These are phyloP conservation scores for Triops longicaudatus DNA, from an alignment of 1,140 invertebrate species.

Conservation along the genomic window DNA sequence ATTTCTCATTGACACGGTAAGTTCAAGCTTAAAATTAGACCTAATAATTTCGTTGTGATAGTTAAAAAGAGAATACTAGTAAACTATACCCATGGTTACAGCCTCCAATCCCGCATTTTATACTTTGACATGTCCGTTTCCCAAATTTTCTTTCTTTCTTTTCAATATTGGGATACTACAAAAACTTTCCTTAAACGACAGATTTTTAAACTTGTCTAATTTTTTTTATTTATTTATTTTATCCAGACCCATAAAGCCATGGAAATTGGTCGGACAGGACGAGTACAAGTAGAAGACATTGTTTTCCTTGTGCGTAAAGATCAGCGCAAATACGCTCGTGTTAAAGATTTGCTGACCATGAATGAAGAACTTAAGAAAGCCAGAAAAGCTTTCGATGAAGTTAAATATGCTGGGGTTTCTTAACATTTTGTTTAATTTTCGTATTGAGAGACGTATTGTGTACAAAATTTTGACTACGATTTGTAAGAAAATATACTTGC, in stretches of 20 bases:
- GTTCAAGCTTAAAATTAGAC: slow-evolving; percentile 29
- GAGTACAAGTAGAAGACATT: slow-evolving; percentile 96
- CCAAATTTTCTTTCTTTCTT: too few species aligned
- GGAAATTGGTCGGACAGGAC: slow-evolving; percentile 88
- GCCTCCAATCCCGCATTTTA: too few species aligned
- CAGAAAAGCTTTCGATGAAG: slow-evolving; percentile 98
- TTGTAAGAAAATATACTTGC: too few species aligned
- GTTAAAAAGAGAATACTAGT: too few species aligned
- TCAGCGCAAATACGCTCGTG: slow-evolving; percentile 90
- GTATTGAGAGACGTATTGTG: not conserved
- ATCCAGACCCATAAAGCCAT: slow-evolving; percentile 75
- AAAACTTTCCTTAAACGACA: too few species aligned
- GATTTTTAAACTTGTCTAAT: too few species aligned
- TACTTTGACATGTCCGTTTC: too few species aligned
- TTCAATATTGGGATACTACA: too few species aligned
- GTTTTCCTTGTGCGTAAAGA: slow-evolving; percentile 98
- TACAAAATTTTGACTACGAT: not conserved
- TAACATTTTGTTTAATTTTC: slow-evolving; percentile 12
- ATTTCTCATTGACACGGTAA: slow-evolving; percentile 91
- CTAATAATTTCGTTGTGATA: not conserved
- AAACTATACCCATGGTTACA: too few species aligned
- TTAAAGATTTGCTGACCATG: slow-evolving; percentile 95
- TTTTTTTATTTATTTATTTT: slow-evolving; percentile 29
- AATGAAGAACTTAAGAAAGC: slow-evolving; percentile 99
- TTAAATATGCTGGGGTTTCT: slow-evolving; percentile 70